These are phyloP conservation scores for Gopherus evgoodei DNA, from an alignment of 2,113 vertebrate genomes.

Conservation along the genomic window DNA sequence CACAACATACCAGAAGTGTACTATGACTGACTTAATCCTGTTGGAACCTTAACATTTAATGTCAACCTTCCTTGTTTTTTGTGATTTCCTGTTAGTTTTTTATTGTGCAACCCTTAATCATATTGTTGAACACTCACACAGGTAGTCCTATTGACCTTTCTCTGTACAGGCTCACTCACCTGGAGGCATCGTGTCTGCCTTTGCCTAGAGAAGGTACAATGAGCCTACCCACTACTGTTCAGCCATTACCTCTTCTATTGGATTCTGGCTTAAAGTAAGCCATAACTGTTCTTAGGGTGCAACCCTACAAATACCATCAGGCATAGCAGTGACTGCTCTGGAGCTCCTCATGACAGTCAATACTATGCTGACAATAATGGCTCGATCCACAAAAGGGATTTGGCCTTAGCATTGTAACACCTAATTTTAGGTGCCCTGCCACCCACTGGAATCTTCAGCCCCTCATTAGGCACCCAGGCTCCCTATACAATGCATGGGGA, in stretches of 20 bases:
- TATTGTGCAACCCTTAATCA: constrained; percentile 19
- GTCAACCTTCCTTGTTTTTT: neutral
- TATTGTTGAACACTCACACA: neutral
- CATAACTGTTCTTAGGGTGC: neutral
- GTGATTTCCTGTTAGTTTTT: constrained; percentile 9
- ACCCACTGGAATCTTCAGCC: neutral
- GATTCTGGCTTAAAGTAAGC: neutral
- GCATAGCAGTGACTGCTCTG: neutral
- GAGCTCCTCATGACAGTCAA: neutral
- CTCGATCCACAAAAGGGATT: neutral
- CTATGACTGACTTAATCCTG: neutral
- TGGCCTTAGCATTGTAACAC: neutral
- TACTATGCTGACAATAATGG: neutral
- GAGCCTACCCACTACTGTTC: neutral
- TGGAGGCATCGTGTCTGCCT: neutral
- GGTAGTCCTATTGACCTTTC: neutral
- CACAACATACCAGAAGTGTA: neutral
- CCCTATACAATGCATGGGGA: neutral
- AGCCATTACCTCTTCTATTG: neutral
- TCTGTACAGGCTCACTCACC: neutral
- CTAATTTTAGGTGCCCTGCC: neutral
- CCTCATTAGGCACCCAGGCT: too few species aligned
- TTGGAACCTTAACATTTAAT: neutral
- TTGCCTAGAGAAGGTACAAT: constrained; percentile 4
- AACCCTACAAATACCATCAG: neutral